Conservation (phyloP, 2,113 vertebrate species). For the Sylvicapra grimmia region DNA sequence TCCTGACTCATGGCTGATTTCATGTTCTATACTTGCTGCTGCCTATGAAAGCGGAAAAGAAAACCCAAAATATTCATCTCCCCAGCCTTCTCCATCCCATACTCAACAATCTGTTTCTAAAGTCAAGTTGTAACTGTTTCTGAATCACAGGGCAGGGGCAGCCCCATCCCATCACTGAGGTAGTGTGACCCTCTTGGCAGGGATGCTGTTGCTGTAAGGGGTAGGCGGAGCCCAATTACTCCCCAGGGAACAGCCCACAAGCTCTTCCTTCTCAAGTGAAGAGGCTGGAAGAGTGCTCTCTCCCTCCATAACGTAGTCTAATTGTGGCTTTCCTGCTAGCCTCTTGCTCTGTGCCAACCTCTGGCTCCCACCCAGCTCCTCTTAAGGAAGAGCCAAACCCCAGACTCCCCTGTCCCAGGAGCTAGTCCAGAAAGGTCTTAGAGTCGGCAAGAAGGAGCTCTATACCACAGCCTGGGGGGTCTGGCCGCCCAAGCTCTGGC, state of each 20-base stretch:
- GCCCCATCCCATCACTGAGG: not conserved
- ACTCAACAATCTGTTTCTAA: constrained; percentile 2
- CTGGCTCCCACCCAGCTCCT: constrained; percentile 33
- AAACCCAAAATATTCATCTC: not conserved
- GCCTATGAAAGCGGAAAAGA: not conserved
- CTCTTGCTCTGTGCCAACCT: constrained; percentile 4
- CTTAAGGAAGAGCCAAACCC: constrained; percentile 40
- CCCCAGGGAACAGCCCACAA: not conserved
- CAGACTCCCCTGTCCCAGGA: constrained; percentile 47
- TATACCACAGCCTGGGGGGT: constrained; percentile 6
- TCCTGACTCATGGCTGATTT: not conserved
- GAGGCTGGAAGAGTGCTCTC: not conserved
- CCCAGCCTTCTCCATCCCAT: not conserved
- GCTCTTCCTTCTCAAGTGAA: not conserved
- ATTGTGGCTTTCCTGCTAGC: not conserved
- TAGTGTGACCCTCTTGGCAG: not conserved
- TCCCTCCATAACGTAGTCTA: not conserved
- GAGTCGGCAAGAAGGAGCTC: not conserved
- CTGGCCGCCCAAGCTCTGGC: not conserved
- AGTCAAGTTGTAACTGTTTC: not conserved
- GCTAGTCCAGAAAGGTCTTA: constrained; percentile 34
- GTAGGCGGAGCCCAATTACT: not conserved
- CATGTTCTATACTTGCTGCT: not conserved
- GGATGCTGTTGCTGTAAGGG: not conserved
- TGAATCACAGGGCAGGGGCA: not conserved